Evolutionary conservation across 2,888 invertebrate genomes (phyloP).

Genomic region (Cerceris rybyensis): DNA sequence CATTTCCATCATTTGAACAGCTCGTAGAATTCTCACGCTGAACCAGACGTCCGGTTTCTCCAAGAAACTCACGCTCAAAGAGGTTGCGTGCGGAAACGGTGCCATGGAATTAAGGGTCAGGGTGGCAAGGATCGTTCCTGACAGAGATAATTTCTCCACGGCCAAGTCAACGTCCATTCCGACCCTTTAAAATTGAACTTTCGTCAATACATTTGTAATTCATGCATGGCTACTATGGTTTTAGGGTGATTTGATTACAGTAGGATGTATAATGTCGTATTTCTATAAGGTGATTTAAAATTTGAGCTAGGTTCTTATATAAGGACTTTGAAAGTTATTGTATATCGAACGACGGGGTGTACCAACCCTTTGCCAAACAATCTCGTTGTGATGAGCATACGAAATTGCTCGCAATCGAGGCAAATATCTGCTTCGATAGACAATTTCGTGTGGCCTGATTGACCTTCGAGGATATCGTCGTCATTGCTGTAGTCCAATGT

Average conservation of each 20-base stretch:
- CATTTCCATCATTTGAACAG: constrained; percentile 83
- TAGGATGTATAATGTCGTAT: too few relatives aligned
- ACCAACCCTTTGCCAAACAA: constrained; percentile 81
- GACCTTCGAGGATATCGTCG: constrained; percentile 59
- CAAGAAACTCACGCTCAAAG: constrained; percentile 82
- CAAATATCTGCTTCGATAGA: constrained; percentile 82
- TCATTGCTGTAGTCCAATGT: constrained; percentile 73
- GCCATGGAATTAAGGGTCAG: constrained; percentile 82
- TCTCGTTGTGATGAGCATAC: constrained; percentile 82
- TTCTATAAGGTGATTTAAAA: too few relatives aligned
- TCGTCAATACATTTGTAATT: too few relatives aligned
- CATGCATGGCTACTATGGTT: too few relatives aligned
- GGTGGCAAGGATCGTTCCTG: constrained; percentile 82
- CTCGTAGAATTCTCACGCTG: constrained; percentile 81
- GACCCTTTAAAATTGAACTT: constrained; percentile 72
- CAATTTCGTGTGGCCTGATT: constrained; percentile 75
- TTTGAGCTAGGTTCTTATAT: too few relatives aligned
- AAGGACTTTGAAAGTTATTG: too few relatives aligned
- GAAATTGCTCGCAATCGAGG: constrained; percentile 83
- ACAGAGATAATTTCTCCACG: constrained; percentile 82
- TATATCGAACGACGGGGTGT: neutral
- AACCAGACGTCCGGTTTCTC: constrained; percentile 84
- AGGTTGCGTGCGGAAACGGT: constrained; percentile 83
- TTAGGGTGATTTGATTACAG: neutral
- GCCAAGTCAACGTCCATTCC: constrained; percentile 83